Percentiles rank a stretch among this genome's conserved stretches.
Conservation (phyloP, 2,797 vertebrate genomes). For the Pelodytes ibericus region DNA sequence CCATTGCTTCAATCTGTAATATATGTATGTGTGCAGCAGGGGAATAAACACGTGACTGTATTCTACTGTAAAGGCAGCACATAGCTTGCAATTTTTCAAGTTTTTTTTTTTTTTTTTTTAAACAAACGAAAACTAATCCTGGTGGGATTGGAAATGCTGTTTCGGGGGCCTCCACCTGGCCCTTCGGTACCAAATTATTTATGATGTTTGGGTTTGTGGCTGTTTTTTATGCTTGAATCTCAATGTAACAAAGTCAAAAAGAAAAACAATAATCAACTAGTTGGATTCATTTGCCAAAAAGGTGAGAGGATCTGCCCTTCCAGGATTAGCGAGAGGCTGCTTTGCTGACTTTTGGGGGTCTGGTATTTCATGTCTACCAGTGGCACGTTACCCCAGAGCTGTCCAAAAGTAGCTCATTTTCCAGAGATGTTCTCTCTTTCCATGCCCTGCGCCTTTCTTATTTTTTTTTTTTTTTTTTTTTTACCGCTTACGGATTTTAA, state of each 20-base stretch:
- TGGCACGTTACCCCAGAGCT: conserved; percentile 73
- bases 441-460: conserved; percentile 48
- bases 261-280: conserved; percentile 47
- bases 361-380: background rate
- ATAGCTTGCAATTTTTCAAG: conserved; percentile 82
- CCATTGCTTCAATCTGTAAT: conserved; percentile 91
- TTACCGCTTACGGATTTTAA: background rate
- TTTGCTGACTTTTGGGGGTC: background rate
- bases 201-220: conserved; percentile 74
- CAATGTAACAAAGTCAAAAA: conserved; percentile 71
- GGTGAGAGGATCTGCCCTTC: background rate
- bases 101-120: no score
- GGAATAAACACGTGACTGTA: conserved; percentile 90
- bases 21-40: conserved; percentile 94
- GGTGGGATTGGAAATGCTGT: conserved; percentile 77
- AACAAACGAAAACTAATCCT: conserved; percentile 78
- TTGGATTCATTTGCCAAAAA: background rate
- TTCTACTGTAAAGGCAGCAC: conserved; percentile 84
- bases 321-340: background rate
- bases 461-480: background rate
- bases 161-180: conserved; percentile 82
- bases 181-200: conserved; percentile 82
- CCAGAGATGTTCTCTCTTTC: conserved; percentile 62
- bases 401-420: conserved; percentile 73
- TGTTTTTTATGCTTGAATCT: conserved; percentile 72